Base-by-base conservation (phyloP, 2,113 vertebrate genomes). In the Phaetusa simplex region DNA sequence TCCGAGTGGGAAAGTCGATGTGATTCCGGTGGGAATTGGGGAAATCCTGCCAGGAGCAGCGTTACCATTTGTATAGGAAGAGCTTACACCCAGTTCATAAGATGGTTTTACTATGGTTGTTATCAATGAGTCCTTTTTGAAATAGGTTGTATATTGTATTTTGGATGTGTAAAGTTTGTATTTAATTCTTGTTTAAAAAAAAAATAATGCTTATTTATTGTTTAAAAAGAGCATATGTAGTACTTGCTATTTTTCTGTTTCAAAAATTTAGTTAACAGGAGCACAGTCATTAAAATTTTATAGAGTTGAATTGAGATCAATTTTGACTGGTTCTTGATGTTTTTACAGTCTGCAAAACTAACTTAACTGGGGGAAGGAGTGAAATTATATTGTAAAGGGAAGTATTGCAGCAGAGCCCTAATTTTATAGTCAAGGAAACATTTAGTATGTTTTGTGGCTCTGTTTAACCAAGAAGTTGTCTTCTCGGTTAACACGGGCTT, bases 111-210 rank as follows among this genome's bases (percentile, higher is more conserved):
- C 61, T 71, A 29, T 53, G 79, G 45, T 91, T 94, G 88, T 65
- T 52, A 82, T 43, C 79, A n/a, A 40, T 6, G 76, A 83, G 42
- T 82, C 67, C 85, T 81, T 96, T 96, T 76, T 64, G 80, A 97
- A 82, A 91, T 72, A 80, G 95, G 91, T 95, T 97, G 89, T 96
- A 93, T 82, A 90, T 84, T 96, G 59, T 97, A 96, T 97, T 97
- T 98, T 88, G 95, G 85, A 95, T 91, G 92, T 97, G 89, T 95
- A 97, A 97, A 97, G 72, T 96, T 98, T 97, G 12, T 97, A 98
- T 97, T 98, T 97, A 94, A 87, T 91, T 96, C 78, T 94, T 82
- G 96, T 96, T 96, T 91, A 61, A 72, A 93, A 84, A 91, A 95
- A 64, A 94, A 92, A 29, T 12, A 38, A 15, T 77, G 93, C 64